Evolutionary conservation across 2,888 invertebrate species (phyloP).

Genomic region (Cheilosia impressa): DNA sequence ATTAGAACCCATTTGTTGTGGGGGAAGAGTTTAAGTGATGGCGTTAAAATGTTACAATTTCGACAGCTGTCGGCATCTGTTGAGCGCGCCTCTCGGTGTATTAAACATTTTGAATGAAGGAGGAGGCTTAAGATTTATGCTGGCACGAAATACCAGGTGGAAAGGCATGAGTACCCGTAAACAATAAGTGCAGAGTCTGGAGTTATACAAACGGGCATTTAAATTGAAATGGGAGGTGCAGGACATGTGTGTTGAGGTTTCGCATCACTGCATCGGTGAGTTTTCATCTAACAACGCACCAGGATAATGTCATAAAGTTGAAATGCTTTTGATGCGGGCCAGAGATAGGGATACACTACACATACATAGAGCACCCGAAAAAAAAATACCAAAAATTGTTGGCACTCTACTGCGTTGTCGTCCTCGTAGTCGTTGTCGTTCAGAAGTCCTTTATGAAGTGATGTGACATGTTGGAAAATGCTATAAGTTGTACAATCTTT

Average conservation of each 20-base stretch:
- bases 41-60: constrained; percentile 10
- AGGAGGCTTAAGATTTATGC: constrained; percentile 35
- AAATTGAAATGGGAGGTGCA: constrained; percentile 9
- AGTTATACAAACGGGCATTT: neutral
- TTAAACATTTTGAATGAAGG: neutral
- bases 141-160: constrained; percentile 26
- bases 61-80: constrained; percentile 46
- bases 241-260: constrained; percentile 36
- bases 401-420: neutral
- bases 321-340: constrained; percentile 57
- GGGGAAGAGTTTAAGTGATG: neutral
- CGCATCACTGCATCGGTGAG: constrained; percentile 66
- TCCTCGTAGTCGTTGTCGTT: constrained; percentile 7
- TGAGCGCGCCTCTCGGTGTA: neutral
- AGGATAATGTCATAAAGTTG: constrained; percentile 71
- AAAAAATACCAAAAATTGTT: constrained; percentile 15
- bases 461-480: constrained; percentile 64
- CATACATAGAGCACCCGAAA: neutral
- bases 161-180: constrained; percentile 18
- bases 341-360: constrained; percentile 2
- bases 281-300: constrained; percentile 68
- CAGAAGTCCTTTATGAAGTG: constrained; percentile 56
- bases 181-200: constrained; percentile 21
- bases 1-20: constrained; percentile 5
- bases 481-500: constrained; percentile 36